phyloP scores from a whole-genome alignment of 2,888 invertebrate species.

The Opisthograptis luteolata region DNA sequence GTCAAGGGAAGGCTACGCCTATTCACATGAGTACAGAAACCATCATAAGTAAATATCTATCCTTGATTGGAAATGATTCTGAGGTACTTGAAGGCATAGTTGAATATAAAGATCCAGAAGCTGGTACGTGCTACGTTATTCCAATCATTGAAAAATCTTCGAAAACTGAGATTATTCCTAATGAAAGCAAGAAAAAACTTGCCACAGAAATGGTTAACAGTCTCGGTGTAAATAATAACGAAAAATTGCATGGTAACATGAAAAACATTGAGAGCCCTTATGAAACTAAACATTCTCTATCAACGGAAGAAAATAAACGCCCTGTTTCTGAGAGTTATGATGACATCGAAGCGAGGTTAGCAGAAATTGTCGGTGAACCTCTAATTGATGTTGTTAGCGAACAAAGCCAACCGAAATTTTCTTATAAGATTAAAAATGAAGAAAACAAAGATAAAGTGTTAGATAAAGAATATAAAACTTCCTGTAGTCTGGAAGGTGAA shows the following conservation, averaged over 20 bases:
- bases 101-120: constrained; percentile 55
- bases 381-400: not conserved
- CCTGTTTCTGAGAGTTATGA: constrained; percentile 1
- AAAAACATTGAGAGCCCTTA: not conserved
- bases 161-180: not conserved
- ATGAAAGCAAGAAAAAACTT: not conserved
- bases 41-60: constrained; percentile 14
- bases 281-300: not conserved
- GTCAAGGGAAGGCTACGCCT: not conserved
- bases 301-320: constrained; percentile 1
- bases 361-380: constrained; percentile 29
- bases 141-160: constrained; percentile 41
- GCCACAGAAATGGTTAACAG: not conserved
- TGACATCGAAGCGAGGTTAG: constrained; percentile 22
- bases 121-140: constrained; percentile 58
- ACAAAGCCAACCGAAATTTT: not conserved
- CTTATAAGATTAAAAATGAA: not conserved
- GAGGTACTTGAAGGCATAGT: constrained; percentile 36
- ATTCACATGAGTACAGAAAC: constrained; percentile 1
- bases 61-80: constrained; percentile 11
- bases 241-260: not conserved
- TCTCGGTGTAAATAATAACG: not conserved
- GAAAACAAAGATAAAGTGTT: not conserved
- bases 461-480: constrained; percentile 1
- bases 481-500: constrained; percentile 1